Evolutionary conservation across 2,888 invertebrate genomes (phyloP).

Genomic region (Amblyjoppa proteus): DNA sequence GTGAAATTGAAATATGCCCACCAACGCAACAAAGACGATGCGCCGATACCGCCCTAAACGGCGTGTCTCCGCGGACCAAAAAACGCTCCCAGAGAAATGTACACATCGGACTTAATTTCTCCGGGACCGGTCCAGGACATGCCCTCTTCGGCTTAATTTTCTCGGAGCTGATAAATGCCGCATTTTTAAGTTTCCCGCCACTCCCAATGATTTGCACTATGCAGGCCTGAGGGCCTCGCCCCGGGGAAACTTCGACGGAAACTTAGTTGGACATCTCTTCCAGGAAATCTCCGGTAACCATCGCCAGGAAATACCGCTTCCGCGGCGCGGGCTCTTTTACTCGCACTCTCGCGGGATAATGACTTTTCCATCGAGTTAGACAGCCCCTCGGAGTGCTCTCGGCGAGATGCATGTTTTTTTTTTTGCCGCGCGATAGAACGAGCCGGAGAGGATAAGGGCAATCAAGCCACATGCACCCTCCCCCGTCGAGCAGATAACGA

Average conservation of each 20-base stretch:
- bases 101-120: background rate
- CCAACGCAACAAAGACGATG: no score
- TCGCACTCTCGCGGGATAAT: conserved; percentile 38
- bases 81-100: background rate
- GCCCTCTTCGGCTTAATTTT: background rate
- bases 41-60: background rate
- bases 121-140: background rate
- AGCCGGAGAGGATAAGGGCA: conserved; percentile 28
- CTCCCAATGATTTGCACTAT: conserved; percentile 9
- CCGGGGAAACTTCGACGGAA: conserved; percentile 27
- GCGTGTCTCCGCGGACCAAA: background rate
- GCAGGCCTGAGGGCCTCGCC: background rate
- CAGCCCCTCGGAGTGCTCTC: conserved; percentile 28
- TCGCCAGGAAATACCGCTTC: conserved; percentile 15
- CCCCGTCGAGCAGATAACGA: conserved; percentile 6
- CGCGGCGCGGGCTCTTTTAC: conserved; percentile 29
- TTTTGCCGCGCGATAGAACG: background rate
- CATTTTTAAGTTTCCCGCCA: conserved; percentile 11
- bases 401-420: conserved; percentile 32
- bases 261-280: conserved; percentile 47
- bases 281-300: conserved; percentile 12
- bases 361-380: conserved; percentile 59
- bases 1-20: conserved; percentile 39
- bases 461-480: conserved; percentile 2
- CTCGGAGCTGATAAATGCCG: background rate